These are phyloP conservation scores for Drosophila bifasciata DNA, from an alignment of 1,140 invertebrate genomes.

Conservation along the genomic window DNA sequence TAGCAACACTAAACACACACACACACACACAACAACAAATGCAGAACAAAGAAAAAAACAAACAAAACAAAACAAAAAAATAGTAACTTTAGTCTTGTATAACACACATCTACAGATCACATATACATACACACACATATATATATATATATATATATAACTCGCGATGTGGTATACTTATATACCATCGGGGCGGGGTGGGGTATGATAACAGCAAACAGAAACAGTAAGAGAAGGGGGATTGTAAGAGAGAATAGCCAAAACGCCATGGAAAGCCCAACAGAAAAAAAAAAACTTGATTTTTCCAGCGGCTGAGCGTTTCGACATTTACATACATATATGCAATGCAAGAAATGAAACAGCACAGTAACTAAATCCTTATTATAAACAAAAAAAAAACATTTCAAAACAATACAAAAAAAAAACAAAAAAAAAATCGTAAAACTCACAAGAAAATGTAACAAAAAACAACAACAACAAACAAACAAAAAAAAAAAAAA, in stretches of 20 bases:
- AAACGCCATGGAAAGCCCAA: constrained; percentile 39
- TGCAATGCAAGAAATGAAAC: constrained; percentile 74
- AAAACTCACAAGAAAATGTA: constrained; percentile 58
- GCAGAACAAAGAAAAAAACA: constrained; percentile 64
- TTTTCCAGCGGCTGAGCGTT: constrained; percentile 45
- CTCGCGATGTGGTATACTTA: too few relatives aligned
- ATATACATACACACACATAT: constrained; percentile 40
- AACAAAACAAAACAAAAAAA: too few relatives aligned
- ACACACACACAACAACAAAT: constrained; percentile 34
- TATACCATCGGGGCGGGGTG: constrained; percentile 18
- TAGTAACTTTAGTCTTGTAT: constrained; percentile 75
- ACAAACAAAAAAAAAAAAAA: too few relatives aligned
- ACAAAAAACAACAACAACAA: constrained; percentile 68
- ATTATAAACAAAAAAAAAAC: constrained; percentile 60
- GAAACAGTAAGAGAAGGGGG: not conserved
- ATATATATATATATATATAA: constrained; percentile 27
- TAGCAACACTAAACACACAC: constrained; percentile 64
- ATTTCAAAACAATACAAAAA: constrained; percentile 64
- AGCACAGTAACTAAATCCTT: constrained; percentile 71
- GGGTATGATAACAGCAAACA: constrained; percentile 38
- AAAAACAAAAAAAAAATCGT: constrained; percentile 62
- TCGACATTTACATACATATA: constrained; percentile 53
- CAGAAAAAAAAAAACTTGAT: constrained; percentile 7
- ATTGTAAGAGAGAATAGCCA: constrained; percentile 25
- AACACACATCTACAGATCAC: constrained; percentile 43